Evolutionary conservation across 2,797 vertebrate genomes (phyloP).

Genomic region (Neopelma chrysocephalum): DNA sequence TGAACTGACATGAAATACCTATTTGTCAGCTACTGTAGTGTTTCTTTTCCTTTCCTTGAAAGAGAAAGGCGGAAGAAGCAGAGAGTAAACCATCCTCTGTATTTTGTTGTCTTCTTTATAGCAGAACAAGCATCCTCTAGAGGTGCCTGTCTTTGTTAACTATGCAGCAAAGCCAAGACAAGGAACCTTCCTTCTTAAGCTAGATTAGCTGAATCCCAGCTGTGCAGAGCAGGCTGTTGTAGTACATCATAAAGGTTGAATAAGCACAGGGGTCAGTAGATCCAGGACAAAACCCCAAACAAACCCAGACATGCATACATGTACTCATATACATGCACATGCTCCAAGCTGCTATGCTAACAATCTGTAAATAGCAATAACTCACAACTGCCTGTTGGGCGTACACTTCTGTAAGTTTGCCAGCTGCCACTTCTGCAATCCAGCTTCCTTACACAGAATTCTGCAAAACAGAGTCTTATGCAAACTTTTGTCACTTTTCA

Average conservation of each 20-base stretch:
- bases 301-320: background rate
- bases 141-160: background rate
- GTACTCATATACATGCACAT: too few species aligned
- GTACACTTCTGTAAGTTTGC: background rate
- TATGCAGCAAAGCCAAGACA: background rate
- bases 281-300: background rate
- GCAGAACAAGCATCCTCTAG: background rate
- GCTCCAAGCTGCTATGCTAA: background rate
- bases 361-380: background rate
- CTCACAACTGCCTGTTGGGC: background rate
- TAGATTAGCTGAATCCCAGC: background rate
- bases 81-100: background rate
- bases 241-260: background rate
- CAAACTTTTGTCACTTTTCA: background rate
- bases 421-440: background rate
- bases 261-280: background rate
- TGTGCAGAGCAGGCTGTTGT: background rate
- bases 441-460: background rate
- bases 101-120: background rate
- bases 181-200: background rate
- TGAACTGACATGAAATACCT: background rate
- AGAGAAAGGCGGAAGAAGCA: background rate
- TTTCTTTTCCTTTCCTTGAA: background rate
- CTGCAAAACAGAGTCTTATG: background rate
- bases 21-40: background rate